phyloP scores from a whole-genome alignment of 2,888 invertebrate genomes.

The Plagiodera versicolora region DNA sequence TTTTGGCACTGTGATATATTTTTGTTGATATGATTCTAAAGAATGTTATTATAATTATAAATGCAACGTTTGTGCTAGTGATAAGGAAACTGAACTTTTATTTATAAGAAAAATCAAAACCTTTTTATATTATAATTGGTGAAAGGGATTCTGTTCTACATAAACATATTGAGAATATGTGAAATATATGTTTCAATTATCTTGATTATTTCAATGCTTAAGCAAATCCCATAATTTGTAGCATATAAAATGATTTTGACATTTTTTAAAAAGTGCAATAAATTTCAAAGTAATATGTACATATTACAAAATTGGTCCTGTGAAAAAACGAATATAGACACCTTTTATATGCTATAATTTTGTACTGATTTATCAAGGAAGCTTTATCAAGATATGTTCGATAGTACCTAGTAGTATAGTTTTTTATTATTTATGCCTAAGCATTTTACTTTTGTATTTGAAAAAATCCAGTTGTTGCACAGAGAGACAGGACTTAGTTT shows the following conservation, averaged over 20 bases:
- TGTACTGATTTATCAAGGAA: constrained; percentile 32
- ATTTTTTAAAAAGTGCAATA: constrained; percentile 34
- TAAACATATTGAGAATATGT: constrained; percentile 33
- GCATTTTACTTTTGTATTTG: constrained; percentile 36
- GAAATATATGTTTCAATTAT: constrained; percentile 39
- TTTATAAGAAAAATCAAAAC: constrained; percentile 35
- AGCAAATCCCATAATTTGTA: constrained; percentile 30
- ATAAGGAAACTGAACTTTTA: constrained; percentile 24
- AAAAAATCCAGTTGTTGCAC: constrained; percentile 41
- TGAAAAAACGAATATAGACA: neutral
- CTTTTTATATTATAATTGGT: constrained; percentile 45
- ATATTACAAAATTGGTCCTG: no score
- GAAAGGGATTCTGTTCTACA: constrained; percentile 44
- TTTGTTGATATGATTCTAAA: constrained; percentile 43
- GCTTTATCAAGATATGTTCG: constrained; percentile 34
- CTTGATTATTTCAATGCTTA: constrained; percentile 37
- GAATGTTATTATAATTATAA: constrained; percentile 36
- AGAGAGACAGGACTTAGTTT: constrained; percentile 50
- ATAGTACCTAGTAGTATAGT: constrained; percentile 27
- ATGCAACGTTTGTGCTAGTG: constrained; percentile 36
- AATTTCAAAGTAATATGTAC: neutral
- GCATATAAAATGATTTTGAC: constrained; percentile 31
- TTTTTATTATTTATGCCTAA: constrained; percentile 27
- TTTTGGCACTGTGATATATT: constrained; percentile 52
- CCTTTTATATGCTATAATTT: constrained; percentile 32